phyloP scores from a whole-genome alignment of 2,888 invertebrate species.

The Conistra vaccinii region DNA sequence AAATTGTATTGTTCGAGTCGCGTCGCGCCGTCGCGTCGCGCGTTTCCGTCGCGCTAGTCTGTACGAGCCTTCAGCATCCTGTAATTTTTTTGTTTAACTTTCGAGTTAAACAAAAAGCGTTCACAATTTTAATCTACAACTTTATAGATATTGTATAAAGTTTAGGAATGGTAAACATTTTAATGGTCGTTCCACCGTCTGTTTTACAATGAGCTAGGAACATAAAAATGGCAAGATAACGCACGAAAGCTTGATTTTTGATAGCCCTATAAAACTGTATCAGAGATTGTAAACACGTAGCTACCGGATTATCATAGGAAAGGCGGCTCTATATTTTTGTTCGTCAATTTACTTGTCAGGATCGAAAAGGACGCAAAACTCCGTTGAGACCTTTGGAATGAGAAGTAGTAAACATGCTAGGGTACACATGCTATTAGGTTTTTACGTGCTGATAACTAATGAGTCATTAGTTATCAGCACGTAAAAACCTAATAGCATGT shows the following conservation, averaged over 20 bases:
- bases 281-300: slow-evolving; percentile 58
- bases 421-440: too few species aligned
- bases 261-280: slow-evolving; percentile 61
- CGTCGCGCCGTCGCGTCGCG: too few species aligned
- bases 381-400: neutral
- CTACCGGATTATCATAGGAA: slow-evolving; percentile 38
- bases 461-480: neutral
- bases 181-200: slow-evolving; percentile 33
- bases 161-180: slow-evolving; percentile 35
- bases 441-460: too few species aligned
- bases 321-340: slow-evolving; percentile 29
- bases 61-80: too few species aligned
- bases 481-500: slow-evolving; percentile 1
- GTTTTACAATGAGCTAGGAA: slow-evolving; percentile 48
- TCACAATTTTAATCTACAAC: slow-evolving; percentile 33
- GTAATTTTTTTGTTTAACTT: neutral
- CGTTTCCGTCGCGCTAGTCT: too few species aligned
- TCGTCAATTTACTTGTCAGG: slow-evolving; percentile 37
- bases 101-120: too few species aligned
- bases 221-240: slow-evolving; percentile 61
- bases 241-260: slow-evolving; percentile 59
- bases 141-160: slow-evolving; percentile 23
- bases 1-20: too few species aligned
- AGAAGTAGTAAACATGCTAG: too few species aligned
- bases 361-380: slow-evolving; percentile 5